Base-by-base conservation (phyloP, 2,888 invertebrate species). In the Electrophaes corylata region DNA sequence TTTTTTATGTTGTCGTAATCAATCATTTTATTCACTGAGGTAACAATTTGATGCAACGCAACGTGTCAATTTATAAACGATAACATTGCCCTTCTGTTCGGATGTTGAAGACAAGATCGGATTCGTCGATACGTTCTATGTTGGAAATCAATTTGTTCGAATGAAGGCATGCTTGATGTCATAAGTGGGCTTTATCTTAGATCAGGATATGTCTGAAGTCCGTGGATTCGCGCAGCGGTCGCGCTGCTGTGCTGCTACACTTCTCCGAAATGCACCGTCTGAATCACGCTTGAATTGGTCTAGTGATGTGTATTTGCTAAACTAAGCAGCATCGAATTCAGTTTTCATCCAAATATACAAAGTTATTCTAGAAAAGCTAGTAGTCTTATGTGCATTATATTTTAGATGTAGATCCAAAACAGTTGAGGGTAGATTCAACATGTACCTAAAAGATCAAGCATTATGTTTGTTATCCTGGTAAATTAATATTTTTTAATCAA, bases 131-230 rank as follows among this genome's bases (percentile, higher is more conserved):
- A 78, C 54, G 63, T 60, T 66, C 71, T 64, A 74, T 79, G 77
- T 82, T 85, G 72, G 71, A 84, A 90, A 89, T 89, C 88, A 89
- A 89, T 88, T 89, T 89, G 86, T 86, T 83, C 79, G 83, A 84
- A 83, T 84, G 81, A 86, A 85, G 83, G 84, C 87, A 86, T 81
- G 84, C 81, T 79, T 82, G 81, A 82, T 85, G 86, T 88, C 88
- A 89, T 88, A 89, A 87, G 81, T 78, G 79, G 77, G 71, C 72
- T 79, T 85, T 88, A 90, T 91, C 90, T 87, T 74, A 70, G 78
- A 88, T 88, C 88, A 78, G 76, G 64, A 58, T 54, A 56, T 64
- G 60, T 61, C 59, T 74, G 75, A 80, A 82, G 86, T 87, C 86
- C 82, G 84, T 83, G 77, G 74, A 79, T 87, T 90, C 79, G 88